Base-by-base conservation (phyloP, 2,113 vertebrate genomes). In the Urocitellus parryii region DNA sequence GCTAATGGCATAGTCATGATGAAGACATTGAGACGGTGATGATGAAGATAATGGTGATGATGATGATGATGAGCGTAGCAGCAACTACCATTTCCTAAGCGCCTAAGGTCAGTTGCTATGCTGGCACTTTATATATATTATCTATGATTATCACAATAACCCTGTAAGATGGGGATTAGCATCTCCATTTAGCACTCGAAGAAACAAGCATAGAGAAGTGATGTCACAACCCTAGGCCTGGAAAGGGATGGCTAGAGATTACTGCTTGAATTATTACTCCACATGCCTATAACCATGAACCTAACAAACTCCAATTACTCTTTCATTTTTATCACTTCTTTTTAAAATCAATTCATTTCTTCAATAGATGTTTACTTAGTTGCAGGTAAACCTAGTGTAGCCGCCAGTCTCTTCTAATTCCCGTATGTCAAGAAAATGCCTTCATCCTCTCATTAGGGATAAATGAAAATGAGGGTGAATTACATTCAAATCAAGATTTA, bases 401-500 rank as follows among this genome's bases (percentile, higher is more conserved):
- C 73, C 45, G 42, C 70, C 68, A 90, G 76, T 63, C 18, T 29
- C 70, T 96, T 83, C 58, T 74, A 73, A 90, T 96, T 63, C 72
- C 42, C 39, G 76, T 93, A 37, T 88, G 80, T 93, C 87, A 81
- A 94, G 87, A 94, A 91, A 86, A 92, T 74, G 70, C 39, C 42
- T 96, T 72, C 25, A 51, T 68, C 42, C 68, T 89, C 27, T 34
- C 51, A 73, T 80, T 94, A 89, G n/a, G 87, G 70, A 87, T 67
- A 96, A 87, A 95, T 73, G 65, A 86, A 96, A 95, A 97, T 81
- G 95, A 91, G 76, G 45, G 61, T 72, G 83, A 94, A 93, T 58
- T 94, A 90, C 9, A 95, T 92, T 94, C 89, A 90, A 58, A 93
- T 95, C 80, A 84, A 95, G 96, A 95, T 95, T 97, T 96, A 92